Base-by-base conservation (phyloP, 1,140 invertebrate species). In the Drosophila malerkotliana region DNA sequence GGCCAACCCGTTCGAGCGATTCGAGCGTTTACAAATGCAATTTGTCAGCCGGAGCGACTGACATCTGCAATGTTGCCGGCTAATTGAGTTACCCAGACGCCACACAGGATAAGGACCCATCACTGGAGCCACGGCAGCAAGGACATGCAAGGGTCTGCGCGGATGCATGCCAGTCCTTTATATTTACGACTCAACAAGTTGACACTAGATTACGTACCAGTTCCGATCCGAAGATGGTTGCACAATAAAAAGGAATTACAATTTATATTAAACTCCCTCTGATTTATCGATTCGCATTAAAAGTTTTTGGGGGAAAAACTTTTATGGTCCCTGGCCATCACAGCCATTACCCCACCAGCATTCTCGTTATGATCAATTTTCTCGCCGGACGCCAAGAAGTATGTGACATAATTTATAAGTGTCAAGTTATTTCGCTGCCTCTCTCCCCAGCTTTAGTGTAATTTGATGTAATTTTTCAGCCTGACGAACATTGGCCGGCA, bases 341-440 rank as follows among this genome's bases (percentile, higher is more conserved):
- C 8, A 8, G 9, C 32, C 4, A 9, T 7, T 7, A 2, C 1
- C 6, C 6, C 32, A 10, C 3, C 34, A n/a, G 9, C 34, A 4
- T 12, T 37, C 44, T 53, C 58, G 61, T 78, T 75, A 82, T 72
- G 74, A 82, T 61, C 74, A 87, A 67, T 78, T 82, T 75, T 66
- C 45, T 56, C 64, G 52, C 74, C 53, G 68, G 45, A 53, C 81
- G 73, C 68, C 78, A 75, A 60, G 63, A 71, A 82, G 74, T 73
- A 88, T 88, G 79, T 88, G 78, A 82, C 79, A 79, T 75, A 78
- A 85, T 85, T 85, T 82, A 87, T 88, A 82, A 87, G 83, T 82
- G 78, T 82, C 82, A 87, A 82, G 67, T 85, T 82, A 76, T 62
- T 55, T 59, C 39, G 52, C 34, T 26, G 28, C 15, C 28, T 69